phyloP scores from a whole-genome alignment of 1,140 invertebrate genomes.

The Himalopsyche phryganea region DNA sequence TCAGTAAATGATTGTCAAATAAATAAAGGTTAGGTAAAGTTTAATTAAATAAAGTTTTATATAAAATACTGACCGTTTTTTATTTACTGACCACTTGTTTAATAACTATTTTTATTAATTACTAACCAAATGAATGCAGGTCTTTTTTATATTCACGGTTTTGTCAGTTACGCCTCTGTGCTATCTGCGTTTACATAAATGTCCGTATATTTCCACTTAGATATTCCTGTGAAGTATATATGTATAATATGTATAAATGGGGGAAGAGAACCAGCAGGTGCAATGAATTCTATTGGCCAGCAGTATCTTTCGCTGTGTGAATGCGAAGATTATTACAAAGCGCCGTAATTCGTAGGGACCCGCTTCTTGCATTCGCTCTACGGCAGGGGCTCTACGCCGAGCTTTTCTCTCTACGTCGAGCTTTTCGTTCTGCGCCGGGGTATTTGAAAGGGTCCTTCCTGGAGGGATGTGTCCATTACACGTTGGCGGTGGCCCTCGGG shows the following conservation, averaged over 20 bases:
- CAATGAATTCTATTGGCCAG: slow-evolving; percentile 29
- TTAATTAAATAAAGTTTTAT: no score
- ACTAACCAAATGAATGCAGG: no score
- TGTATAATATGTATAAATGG: neutral
- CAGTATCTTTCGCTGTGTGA: slow-evolving; percentile 11
- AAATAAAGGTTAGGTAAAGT: no score
- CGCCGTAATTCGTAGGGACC: slow-evolving; percentile 25
- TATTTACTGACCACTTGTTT: no score
- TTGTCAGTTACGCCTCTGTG: no score
- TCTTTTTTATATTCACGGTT: no score
- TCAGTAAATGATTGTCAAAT: no score
- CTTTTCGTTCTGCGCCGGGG: neutral
- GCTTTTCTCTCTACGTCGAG: neutral
- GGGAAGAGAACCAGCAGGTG: slow-evolving; percentile 30
- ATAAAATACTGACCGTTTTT: no score
- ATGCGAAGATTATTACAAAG: slow-evolving; percentile 27
- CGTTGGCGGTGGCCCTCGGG: slow-evolving; percentile 3
- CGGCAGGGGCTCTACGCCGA: neutral
- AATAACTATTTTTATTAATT: no score
- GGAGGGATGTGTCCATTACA: slow-evolving; percentile 21
- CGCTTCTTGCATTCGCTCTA: neutral
- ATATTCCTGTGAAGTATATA: slow-evolving; percentile 16
- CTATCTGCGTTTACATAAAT: no score
- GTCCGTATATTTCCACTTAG: slow-evolving; percentile 11
- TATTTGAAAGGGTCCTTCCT: slow-evolving; percentile 21